phyloP scores from a whole-genome alignment of 2,113 vertebrate genomes.

The Diadophis punctatus region DNA sequence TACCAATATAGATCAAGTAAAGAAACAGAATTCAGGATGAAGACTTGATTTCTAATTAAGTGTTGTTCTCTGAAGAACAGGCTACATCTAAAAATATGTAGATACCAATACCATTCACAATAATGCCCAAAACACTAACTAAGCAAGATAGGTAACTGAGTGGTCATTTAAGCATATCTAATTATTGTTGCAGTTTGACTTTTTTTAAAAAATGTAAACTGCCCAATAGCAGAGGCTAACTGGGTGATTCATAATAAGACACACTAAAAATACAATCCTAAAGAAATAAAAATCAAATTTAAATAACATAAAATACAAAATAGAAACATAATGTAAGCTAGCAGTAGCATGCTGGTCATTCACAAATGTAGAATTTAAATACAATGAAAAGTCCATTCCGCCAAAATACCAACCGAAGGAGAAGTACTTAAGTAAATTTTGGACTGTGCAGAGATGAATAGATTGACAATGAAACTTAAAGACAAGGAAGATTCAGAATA shows the following conservation, averaged over 20 bases:
- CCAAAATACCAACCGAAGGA: too few relatives aligned
- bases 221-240: neutral
- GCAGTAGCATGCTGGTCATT: neutral
- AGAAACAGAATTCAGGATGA: constrained; percentile 8
- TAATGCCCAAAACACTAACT: neutral
- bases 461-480: too few relatives aligned
- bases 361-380: neutral
- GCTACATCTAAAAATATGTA: neutral
- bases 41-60: neutral
- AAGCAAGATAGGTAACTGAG: neutral
- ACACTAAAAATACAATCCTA: neutral
- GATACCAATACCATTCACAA: neutral
- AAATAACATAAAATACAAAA: neutral
- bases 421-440: too few relatives aligned
- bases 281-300: neutral
- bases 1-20: constrained; percentile 2
- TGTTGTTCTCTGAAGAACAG: too few relatives aligned
- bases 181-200: neutral
- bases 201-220: neutral
- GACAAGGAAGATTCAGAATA: too few relatives aligned
- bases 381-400: neutral
- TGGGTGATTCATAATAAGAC: neutral
- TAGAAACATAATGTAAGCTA: neutral
- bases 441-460: too few relatives aligned
- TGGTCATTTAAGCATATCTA: neutral